Conservation (phyloP, 2,113 vertebrate genomes). For the Mobula birostris region DNA sequence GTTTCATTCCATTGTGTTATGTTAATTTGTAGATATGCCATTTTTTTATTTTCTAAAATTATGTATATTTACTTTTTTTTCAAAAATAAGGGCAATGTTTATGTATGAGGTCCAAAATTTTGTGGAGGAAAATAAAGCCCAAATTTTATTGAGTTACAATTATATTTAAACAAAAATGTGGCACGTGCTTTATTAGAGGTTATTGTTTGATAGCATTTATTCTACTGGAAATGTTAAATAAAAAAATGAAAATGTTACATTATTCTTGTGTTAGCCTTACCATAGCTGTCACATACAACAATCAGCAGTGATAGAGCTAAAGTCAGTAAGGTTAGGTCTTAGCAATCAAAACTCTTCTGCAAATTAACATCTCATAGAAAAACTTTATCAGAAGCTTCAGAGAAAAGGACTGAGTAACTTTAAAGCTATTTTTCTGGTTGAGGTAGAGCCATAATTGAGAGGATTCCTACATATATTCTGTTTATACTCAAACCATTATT, state of each 20-base stretch:
- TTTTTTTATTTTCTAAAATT: constrained; percentile 74
- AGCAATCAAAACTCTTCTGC: background rate
- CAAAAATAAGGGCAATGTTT: constrained; percentile 68
- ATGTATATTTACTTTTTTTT: constrained; percentile 77
- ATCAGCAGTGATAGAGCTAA: background rate
- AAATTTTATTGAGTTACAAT: constrained; percentile 28
- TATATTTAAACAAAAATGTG: constrained; percentile 32
- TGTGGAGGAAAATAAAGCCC: constrained; percentile 48
- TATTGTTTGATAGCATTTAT: constrained; percentile 35
- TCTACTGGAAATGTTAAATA: constrained; percentile 28
- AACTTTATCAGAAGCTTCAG: background rate
- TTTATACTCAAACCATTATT: background rate
- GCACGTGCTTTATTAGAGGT: constrained; percentile 33
- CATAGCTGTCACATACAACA: background rate
- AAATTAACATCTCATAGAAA: background rate
- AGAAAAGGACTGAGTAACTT: background rate
- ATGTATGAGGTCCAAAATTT: constrained; percentile 69
- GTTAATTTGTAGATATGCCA: constrained; percentile 72
- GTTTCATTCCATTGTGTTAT: constrained; percentile 46
- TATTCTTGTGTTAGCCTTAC: background rate
- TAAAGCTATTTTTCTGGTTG: background rate
- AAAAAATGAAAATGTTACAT: background rate
- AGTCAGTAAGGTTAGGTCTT: background rate
- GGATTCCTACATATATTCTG: background rate
- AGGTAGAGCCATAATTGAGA: background rate